Base-by-base conservation (phyloP, 2,888 invertebrate species). In the Neoascia interrupta region DNA sequence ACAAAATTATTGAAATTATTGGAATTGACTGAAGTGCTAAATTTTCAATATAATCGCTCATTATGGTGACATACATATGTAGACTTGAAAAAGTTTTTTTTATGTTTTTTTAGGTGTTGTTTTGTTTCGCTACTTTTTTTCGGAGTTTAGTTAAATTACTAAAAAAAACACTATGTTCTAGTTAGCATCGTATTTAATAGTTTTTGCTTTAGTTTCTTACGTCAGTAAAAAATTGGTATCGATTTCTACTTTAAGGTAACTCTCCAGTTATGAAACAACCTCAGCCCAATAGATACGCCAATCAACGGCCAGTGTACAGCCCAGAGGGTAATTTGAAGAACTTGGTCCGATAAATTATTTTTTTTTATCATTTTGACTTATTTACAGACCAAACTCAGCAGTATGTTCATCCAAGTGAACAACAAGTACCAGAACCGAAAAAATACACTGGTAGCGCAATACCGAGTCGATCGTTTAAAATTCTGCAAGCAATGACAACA, bases 401-500 rank as follows among this genome's bases (percentile, higher is more conserved):
- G 82, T 90, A 90, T 83, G 83, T 93, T 66, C 93, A 92, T 81
- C 91, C 93, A 45, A 93, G 93, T 85, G 92, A 93, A 86, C 92
- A 92, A 85, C 92, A 92, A 84, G 92, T 90, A 58, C 91, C 90
- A 75, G 93, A 93, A 85, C 93, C 93, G 45, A 92, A 92, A 85
- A 93, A 92, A 85, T 94, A 94, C 85, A 93, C 91, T 84, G 95
- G 95, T 61, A 92, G 93, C 84, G 92, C 93, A 82, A 95, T 95
- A 87, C 95, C 95, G 58, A 94, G 94, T 81, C 91, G 94, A 86
- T 94, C 94, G 36, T 95, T 95, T 89, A 93, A 92, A 88, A 92
- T 94, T 85, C 89, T 95, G 63, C 95, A 95, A 88, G 93, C 93
- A 53, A 94, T 94, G 94, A 94, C 94, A 81, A 92, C 92, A 76